Base-by-base conservation (phyloP, 2,113 vertebrate species). In the Miniopterus natalensis region DNA sequence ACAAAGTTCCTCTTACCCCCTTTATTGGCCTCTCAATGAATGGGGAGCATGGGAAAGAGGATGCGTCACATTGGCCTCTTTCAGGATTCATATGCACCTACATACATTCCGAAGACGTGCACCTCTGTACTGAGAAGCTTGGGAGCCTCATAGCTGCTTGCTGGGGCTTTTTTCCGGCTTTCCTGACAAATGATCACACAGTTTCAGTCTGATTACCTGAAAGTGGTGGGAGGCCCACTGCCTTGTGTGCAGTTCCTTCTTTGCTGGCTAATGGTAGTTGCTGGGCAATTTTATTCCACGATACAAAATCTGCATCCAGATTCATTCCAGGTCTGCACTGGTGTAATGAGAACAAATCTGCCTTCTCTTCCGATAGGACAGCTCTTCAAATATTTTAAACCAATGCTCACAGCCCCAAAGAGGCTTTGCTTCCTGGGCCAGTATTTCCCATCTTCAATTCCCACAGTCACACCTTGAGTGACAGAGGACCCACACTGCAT, bases 271-370 rank as follows among this genome's bases (percentile, higher is more conserved):
- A 78, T 29, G 53, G 90, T 70, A 55, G 59, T 51, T 80, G 59
- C 21, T 92, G 96, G 92, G 74, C 74, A 51, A 1, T 88, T 97
- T 96, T 81, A 91, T 86, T 84, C 78, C 40, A 59, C 84, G 74
- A 90, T 75, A 74, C 55, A 88, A 86, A 97, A 88, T 97, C 94
- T 96, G 92, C 94, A 96, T 97, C 90, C 77, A 79, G 94, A 80
- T 96, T 94, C 95, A 95, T 97, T 92, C 96, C 29, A 53, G 51
- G 49, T 96, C 63, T 95, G 51, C 94, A 88, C 88, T 79, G 93
- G 74, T 95, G 88, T 95, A 79, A 88, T 31, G 95, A 95, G 91
- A 96, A 94, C 81, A 96, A 90, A 97, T 95, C 91, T 85, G 75
- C 91, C 91, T 94, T 92, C 88, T 85, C 85, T 92, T 96, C 94